Base-by-base conservation (phyloP, 1,140 invertebrate species). In the Brachionus paranguensis region DNA sequence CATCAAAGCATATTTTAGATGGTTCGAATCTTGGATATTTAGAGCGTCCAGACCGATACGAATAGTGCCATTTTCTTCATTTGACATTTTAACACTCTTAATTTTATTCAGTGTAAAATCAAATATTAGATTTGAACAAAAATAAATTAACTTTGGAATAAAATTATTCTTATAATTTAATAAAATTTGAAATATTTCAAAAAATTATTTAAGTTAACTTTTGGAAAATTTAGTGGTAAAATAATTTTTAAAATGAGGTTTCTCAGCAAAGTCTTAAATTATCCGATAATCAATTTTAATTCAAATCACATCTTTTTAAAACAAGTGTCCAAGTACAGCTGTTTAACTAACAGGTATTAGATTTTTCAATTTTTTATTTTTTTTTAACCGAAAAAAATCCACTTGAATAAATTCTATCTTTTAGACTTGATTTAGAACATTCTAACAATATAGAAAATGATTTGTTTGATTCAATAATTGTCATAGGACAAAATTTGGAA, bases 11-110 rank as follows among this genome's bases (percentile, higher is more conserved):
- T 98, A 95, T 84, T 95, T 92, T 11, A 99, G 90, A 88, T 93
- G 95, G 50, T 93, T 92, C 87, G 95, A 93, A 0, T 96, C 96
- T 11, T 95, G 94, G 85, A 99, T 95, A 41, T 95, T 95, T 14
- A 96, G 92, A 85, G 96, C 94, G 90, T 97, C 95, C 81, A 98
- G 88, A 24, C 92, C 92, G 20, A 64, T 68, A 2, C 64, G 78
- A 37, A 64, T 14, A 14, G 45, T 45, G 2, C 29, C 29, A 3
- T 33, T 53, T 33, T 79, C 76, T 41, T 43, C 10, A 50, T 76
- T 76, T 76, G 72, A 53, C 72, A 76, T 76, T 12, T 76, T 76
- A 37, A 5, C 45, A 50, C 10, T 43, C 53, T 76, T 0, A 50
- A 17, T 50, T 76, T 24, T 47, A 50, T 76, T 50, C 5, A 20